Evolutionary conservation across 1,140 invertebrate genomes (phyloP).

Genomic region (Cotesia vestalis): DNA sequence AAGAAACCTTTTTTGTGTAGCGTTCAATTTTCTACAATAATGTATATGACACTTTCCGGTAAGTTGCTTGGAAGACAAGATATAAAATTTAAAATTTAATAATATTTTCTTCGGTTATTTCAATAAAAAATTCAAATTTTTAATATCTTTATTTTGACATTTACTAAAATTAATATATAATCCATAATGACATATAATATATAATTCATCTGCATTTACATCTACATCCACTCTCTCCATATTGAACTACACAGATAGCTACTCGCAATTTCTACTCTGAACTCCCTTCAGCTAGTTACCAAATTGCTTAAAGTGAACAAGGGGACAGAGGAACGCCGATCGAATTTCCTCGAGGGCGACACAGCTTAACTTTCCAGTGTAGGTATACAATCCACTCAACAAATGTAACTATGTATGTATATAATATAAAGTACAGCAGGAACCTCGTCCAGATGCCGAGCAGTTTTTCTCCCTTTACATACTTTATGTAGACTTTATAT

Average conservation of each 20-base stretch:
- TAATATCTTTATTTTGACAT: too few relatives aligned
- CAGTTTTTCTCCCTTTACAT: slow-evolving; percentile 15
- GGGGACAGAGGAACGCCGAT: background rate
- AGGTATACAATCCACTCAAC: background rate
- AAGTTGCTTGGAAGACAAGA: too few relatives aligned
- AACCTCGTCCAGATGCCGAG: slow-evolving; percentile 25
- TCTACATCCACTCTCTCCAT: background rate
- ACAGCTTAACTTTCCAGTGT: background rate
- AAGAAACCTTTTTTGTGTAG: too few relatives aligned
- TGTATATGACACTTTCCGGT: too few relatives aligned
- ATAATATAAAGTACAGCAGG: background rate
- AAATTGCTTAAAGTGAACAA: background rate
- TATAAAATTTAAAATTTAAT: too few relatives aligned
- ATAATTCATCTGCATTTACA: background rate
- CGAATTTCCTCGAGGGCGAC: slow-evolving; percentile 18
- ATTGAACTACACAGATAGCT: background rate
- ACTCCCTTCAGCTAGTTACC: too few relatives aligned
- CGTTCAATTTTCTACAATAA: too few relatives aligned
- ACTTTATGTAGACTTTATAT: slow-evolving; percentile 1
- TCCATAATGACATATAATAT: too few relatives aligned
- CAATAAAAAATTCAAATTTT: too few relatives aligned
- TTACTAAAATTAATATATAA: too few relatives aligned
- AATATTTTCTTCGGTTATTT: too few relatives aligned
- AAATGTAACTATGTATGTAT: background rate
- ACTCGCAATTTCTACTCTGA: background rate